Evolutionary conservation across 2,888 invertebrate species (phyloP).

Genomic region (Plemyria rubiginata): DNA sequence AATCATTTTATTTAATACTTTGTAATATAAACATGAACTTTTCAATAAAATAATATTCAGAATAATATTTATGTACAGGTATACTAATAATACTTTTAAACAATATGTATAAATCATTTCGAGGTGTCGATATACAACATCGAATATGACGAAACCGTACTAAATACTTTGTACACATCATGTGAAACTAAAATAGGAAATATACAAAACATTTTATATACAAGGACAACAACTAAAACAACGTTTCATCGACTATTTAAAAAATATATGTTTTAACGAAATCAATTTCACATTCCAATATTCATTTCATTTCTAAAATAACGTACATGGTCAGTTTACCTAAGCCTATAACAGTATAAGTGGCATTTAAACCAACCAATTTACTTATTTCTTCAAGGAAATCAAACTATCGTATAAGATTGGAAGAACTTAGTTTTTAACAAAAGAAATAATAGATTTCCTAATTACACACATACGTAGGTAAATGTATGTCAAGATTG

Average conservation of each 20-base stretch:
- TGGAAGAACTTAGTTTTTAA: conserved; percentile 67
- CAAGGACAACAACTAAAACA: conserved; percentile 76
- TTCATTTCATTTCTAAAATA: conserved; percentile 21
- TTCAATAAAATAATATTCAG: conserved; percentile 66
- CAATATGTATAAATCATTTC: conserved; percentile 79
- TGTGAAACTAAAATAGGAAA: conserved; percentile 79
- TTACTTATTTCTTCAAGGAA: conserved; percentile 58
- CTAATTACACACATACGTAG: conserved; percentile 39
- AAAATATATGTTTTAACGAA: conserved; percentile 60
- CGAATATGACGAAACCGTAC: conserved; percentile 66
- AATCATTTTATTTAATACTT: conserved; percentile 34
- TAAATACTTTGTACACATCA: conserved; percentile 80
- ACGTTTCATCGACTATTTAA: conserved; percentile 55
- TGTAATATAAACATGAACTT: conserved; percentile 48
- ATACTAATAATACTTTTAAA: conserved; percentile 84
- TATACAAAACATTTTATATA: conserved; percentile 82
- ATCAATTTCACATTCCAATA: conserved; percentile 49
- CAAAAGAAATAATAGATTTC: conserved; percentile 46
- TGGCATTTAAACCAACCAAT: conserved; percentile 62
- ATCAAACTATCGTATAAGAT: conserved; percentile 53
- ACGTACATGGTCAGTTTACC: conserved; percentile 38
- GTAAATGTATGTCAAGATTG: conserved; percentile 33
- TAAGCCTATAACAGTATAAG: conserved; percentile 59
- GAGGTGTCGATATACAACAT: conserved; percentile 62
- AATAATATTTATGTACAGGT: conserved; percentile 79